Conservation (phyloP, 2,113 vertebrate species). For the Vulpes ferrilata region DNA sequence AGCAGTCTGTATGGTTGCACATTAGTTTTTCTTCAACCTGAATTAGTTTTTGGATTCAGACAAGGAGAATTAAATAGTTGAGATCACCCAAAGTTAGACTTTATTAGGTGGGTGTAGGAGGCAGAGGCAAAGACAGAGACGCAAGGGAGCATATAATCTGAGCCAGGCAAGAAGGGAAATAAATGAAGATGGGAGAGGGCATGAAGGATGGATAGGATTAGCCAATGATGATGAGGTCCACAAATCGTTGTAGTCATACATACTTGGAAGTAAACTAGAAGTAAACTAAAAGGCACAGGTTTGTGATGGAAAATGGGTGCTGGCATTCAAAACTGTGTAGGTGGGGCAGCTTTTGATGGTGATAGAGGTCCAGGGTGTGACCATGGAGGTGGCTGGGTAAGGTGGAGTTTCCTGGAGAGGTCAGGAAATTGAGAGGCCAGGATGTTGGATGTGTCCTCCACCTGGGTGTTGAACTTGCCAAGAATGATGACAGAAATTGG, state of each 20-base stretch:
- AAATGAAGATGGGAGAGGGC: neutral
- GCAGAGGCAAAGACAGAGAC: too few species aligned
- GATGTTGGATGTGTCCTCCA: constrained; percentile 28
- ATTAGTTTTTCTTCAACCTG: neutral
- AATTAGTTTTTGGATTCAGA: neutral
- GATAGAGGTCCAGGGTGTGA: neutral
- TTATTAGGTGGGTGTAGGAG: neutral
- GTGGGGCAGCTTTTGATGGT: neutral
- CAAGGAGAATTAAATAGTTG: constrained; percentile 6
- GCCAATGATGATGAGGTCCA: neutral
- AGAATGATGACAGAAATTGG: constrained; percentile 55
- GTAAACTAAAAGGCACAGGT: neutral
- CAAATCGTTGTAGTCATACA: neutral
- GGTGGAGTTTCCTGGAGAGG: constrained; percentile 68
- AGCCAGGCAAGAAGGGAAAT: neutral
- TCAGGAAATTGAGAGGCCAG: constrained; percentile 51
- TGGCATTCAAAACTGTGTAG: neutral
- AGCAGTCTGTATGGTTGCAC: neutral
- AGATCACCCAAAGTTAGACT: constrained; percentile 40
- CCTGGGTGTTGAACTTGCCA: constrained; percentile 53
- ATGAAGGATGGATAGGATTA: neutral
- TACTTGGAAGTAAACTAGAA: neutral
- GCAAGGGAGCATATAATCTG: neutral
- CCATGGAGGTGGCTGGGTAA: neutral
- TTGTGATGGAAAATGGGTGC: neutral